Conservation (phyloP, 2,888 invertebrate species). For the Dexiosoma caninum region DNA sequence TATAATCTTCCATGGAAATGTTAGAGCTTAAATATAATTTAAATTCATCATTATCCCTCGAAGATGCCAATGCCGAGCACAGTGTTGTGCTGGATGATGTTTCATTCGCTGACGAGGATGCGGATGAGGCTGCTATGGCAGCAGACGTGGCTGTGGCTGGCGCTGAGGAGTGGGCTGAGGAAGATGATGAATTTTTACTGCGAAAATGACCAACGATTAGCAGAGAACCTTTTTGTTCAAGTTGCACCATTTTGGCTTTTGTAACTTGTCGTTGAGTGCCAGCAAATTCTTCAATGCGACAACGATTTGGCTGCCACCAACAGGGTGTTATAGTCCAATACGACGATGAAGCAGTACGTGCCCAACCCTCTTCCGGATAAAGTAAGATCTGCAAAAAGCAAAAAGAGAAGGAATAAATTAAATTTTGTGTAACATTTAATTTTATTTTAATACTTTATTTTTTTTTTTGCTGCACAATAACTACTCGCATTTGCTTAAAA, state of each 20-base stretch:
- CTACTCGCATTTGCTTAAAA: not conserved
- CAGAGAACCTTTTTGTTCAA: constrained; percentile 85
- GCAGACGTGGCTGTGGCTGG: not conserved
- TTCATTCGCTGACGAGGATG: constrained; percentile 8
- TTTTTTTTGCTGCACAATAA: too few relatives aligned
- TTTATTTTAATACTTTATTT: too few relatives aligned
- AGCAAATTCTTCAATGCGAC: constrained; percentile 90
- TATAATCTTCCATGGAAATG: constrained; percentile 90
- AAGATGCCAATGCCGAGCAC: constrained; percentile 27
- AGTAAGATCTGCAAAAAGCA: constrained; percentile 83
- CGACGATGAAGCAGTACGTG: constrained; percentile 89
- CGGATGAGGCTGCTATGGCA: not conserved
- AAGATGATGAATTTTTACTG: constrained; percentile 58
- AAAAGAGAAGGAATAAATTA: constrained; percentile 38
- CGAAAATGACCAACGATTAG: constrained; percentile 84
- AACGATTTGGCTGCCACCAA: constrained; percentile 91
- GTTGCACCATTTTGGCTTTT: constrained; percentile 88
- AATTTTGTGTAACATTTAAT: not conserved
- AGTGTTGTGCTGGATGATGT: constrained; percentile 37
- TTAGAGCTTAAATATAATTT: constrained; percentile 90
- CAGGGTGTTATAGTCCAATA: constrained; percentile 92
- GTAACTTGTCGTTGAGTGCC: constrained; percentile 82
- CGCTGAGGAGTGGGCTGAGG: constrained; percentile 12
- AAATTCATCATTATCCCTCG: constrained; percentile 80
- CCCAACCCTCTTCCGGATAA: constrained; percentile 94